phyloP scores from a whole-genome alignment of 2,113 vertebrate genomes.

The Campylomormyrus numenius region DNA sequence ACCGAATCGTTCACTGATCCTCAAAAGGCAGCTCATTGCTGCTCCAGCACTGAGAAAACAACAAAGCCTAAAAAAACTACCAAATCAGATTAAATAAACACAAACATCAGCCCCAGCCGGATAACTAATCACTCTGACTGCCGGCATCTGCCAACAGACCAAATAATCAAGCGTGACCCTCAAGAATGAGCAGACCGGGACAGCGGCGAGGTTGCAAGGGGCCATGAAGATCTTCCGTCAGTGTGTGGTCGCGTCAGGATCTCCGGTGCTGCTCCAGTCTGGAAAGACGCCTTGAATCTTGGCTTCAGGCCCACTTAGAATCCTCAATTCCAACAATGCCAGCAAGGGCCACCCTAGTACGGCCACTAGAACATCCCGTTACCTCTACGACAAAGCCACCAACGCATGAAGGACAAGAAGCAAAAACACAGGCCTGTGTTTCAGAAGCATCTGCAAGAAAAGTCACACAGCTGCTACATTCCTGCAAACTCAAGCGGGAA shows the following conservation, averaged over 20 bases:
- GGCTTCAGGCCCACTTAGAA: not conserved
- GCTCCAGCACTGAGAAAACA: not conserved
- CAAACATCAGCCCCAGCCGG: not conserved
- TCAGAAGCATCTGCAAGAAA: not conserved
- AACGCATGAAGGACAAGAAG: not conserved
- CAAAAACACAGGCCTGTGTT: not conserved
- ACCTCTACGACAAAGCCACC: not conserved
- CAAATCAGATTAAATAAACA: not conserved
- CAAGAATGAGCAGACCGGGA: not conserved
- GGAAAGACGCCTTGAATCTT: not conserved
- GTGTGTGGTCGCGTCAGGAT: not conserved
- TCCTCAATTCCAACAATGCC: not conserved
- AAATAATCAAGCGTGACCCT: not conserved
- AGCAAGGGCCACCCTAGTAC: not conserved
- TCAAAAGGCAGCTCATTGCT: not conserved
- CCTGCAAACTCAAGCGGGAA: constrained; percentile 45
- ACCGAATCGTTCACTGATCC: not conserved
- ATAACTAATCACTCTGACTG: not conserved
- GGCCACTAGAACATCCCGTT: not conserved
- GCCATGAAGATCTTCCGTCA: not conserved
- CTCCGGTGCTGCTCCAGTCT: not conserved
- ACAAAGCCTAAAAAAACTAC: not conserved
- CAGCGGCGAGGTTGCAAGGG: not conserved
- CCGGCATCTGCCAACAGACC: too few relatives aligned
- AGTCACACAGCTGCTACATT: constrained; percentile 51